These are phyloP conservation scores for Tapera naevia DNA, from an alignment of 2,797 vertebrate species.

Conservation along the genomic window DNA sequence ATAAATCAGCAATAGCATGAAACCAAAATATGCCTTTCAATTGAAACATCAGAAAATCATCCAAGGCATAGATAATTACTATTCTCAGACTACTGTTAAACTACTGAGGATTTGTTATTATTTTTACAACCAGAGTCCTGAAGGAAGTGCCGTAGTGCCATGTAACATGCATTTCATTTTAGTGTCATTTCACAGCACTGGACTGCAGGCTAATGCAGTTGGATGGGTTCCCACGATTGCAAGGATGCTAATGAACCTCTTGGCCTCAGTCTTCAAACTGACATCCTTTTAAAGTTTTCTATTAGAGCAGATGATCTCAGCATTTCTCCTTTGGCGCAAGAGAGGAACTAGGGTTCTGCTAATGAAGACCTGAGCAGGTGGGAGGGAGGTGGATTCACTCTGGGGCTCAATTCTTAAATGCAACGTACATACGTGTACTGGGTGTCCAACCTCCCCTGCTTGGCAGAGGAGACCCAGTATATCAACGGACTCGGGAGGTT, in stretches of 20 bases:
- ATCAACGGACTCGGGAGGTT: neutral
- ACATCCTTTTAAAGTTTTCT: neutral
- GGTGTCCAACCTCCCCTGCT: neutral
- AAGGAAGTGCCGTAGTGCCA: neutral
- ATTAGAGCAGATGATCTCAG: neutral
- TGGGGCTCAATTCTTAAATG: neutral
- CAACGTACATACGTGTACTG: rapidly evolving
- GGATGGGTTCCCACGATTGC: rapidly evolving
- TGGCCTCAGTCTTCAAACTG: neutral
- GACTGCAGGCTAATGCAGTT: neutral
- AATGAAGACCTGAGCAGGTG: neutral
- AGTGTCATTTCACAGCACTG: neutral
- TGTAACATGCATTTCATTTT: neutral
- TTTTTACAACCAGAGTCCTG: neutral
- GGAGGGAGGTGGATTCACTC: neutral
- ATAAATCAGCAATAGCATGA: neutral
- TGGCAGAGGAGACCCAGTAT: neutral
- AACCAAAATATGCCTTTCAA: neutral
- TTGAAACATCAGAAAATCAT: neutral
- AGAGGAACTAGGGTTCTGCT: neutral
- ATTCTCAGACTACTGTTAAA: neutral
- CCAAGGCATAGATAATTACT: neutral
- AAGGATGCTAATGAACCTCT: neutral
- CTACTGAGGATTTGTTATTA: neutral
- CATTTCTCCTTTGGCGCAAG: neutral